These are phyloP conservation scores for Chaitophorus viminalis DNA, from an alignment of 2,888 invertebrate species.

Conservation along the genomic window DNA sequence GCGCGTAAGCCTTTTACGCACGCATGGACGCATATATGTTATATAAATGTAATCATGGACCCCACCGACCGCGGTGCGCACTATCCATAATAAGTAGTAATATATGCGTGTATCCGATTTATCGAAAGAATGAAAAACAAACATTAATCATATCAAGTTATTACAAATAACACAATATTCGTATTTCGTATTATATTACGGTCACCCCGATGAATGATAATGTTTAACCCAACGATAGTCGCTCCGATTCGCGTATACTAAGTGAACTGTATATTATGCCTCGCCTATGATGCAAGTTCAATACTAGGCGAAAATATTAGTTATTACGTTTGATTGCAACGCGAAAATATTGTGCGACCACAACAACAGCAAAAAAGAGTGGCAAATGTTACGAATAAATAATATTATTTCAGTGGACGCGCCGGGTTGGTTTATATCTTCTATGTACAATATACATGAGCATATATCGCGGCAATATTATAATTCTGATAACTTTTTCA, in stretches of 20 bases:
- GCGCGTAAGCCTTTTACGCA: constrained; percentile 32
- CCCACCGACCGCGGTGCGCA: no score
- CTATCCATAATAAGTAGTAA: not conserved
- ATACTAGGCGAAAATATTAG: no score
- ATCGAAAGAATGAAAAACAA: constrained; percentile 3
- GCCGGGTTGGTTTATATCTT: no score
- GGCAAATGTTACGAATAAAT: no score
- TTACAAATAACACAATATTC: not conserved
- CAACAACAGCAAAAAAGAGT: no score
- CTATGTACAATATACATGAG: no score
- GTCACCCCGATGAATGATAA: not conserved
- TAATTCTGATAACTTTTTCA: no score
- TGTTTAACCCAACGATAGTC: not conserved
- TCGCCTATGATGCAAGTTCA: not conserved
- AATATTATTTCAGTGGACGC: no score
- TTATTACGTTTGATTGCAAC: no score
- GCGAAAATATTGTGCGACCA: no score
- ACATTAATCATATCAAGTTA: constrained; percentile 32
- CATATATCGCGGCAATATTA: no score
- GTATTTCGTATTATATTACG: not conserved
- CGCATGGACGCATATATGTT: not conserved
- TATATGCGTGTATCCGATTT: not conserved
- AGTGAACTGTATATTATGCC: not conserved
- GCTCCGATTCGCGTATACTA: not conserved
- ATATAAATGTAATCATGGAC: not conserved